Evolutionary conservation across 2,797 vertebrate species (phyloP).

Genomic region (Danio kyathit): DNA sequence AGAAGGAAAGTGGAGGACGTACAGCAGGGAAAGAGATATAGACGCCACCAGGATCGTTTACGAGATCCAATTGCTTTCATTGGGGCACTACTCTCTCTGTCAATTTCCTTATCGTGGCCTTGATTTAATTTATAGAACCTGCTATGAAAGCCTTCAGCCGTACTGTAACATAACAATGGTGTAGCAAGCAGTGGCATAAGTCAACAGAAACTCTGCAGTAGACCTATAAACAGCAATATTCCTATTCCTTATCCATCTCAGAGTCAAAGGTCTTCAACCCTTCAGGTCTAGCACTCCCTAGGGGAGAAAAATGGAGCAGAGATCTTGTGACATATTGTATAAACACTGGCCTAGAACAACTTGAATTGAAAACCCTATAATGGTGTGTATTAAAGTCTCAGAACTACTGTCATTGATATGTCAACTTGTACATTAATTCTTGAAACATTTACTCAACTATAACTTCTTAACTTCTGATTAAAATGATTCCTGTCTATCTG

Average conservation of each 20-base stretch:
- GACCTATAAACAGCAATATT: constrained; percentile 8
- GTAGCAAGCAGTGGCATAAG: constrained; percentile 28
- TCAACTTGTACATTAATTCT: background rate
- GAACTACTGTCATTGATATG: too few species aligned
- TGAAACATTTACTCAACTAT: background rate
- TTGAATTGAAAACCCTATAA: background rate
- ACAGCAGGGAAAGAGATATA: constrained; percentile 35
- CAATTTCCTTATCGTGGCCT: constrained; percentile 56
- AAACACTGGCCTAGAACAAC: background rate
- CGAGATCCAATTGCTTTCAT: constrained; percentile 60
- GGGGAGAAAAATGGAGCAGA: background rate
- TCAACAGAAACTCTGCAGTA: constrained; percentile 26
- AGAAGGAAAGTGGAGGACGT: constrained; percentile 37
- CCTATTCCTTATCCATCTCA: constrained; percentile 2
- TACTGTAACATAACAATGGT: constrained; percentile 52
- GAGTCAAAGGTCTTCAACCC: background rate
- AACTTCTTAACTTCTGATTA: background rate
- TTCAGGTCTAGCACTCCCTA: background rate
- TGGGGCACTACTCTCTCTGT: constrained; percentile 55
- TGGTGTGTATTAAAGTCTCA: background rate
- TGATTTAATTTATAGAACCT: constrained; percentile 61
- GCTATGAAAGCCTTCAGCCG: constrained; percentile 57
- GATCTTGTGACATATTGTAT: background rate
- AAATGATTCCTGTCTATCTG: background rate
- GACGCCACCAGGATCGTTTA: constrained; percentile 58